phyloP scores from a whole-genome alignment of 2,888 invertebrate species.

The Heterodera filipjevi region DNA sequence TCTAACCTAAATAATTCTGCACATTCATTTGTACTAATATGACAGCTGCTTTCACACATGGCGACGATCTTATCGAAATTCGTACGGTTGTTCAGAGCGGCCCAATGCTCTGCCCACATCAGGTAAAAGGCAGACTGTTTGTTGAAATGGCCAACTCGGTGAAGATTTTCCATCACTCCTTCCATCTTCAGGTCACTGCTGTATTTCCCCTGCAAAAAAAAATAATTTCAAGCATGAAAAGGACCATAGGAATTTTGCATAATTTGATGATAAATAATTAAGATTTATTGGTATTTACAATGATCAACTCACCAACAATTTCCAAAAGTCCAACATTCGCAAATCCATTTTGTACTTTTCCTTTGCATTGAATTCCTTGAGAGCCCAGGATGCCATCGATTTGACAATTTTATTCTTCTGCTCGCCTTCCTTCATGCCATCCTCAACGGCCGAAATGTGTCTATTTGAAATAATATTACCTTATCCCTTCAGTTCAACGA shows the following conservation, averaged over 20 bases:
- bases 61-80: constrained; percentile 23
- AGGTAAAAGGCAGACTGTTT: constrained; percentile 28
- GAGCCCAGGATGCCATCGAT: constrained; percentile 25
- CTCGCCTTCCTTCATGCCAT: constrained; percentile 27
- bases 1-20: constrained; percentile 11
- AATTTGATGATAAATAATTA: background rate
- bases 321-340: constrained; percentile 34
- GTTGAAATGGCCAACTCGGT: constrained; percentile 42
- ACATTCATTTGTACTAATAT: background rate
- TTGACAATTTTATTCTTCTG: constrained; percentile 28
- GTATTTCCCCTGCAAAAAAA: constrained; percentile 38
- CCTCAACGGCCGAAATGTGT: constrained; percentile 25
- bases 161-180: constrained; percentile 46
- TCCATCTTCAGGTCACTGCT: constrained; percentile 42
- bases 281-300: background rate
- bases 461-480: background rate
- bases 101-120: constrained; percentile 36
- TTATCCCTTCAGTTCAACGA: background rate
- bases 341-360: constrained; percentile 22
- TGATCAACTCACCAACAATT: constrained; percentile 26
- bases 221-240: too few relatives aligned
- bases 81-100: constrained; percentile 16
- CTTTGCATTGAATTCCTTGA: constrained; percentile 27
- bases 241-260: too few relatives aligned
- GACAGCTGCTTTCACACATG: constrained; percentile 24